Conservation (phyloP, 2,888 invertebrate genomes). For the Bhutanitis thaidina region DNA sequence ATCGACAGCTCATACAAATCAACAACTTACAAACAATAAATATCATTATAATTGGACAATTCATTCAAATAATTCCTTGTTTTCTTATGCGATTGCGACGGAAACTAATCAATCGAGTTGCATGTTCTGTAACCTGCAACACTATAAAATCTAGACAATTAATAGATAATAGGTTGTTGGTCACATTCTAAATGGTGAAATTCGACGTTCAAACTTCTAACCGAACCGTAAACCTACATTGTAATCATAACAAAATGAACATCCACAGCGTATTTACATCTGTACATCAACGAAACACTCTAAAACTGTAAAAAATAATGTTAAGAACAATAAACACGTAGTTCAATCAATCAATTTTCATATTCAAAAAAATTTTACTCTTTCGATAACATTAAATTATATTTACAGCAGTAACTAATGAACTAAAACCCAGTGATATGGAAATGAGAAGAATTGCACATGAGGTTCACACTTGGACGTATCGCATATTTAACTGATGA, state of each 20-base stretch:
- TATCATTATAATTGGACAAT: conserved; percentile 70
- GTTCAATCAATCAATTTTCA: conserved; percentile 62
- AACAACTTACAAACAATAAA: conserved; percentile 76
- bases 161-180: conserved; percentile 13
- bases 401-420: conserved; percentile 74
- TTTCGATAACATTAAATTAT: conserved; percentile 64
- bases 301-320: conserved; percentile 67
- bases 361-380: conserved; percentile 49
- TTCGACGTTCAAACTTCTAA: background rate
- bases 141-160: conserved; percentile 24
- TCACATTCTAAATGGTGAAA: conserved; percentile 2
- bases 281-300: conserved; percentile 76
- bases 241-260: conserved; percentile 45
- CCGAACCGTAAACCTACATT: conserved; percentile 31
- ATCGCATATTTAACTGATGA: conserved; percentile 55
- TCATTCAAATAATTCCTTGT: conserved; percentile 65
- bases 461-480: conserved; percentile 70
- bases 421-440: conserved; percentile 73
- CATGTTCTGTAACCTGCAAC: conserved; percentile 21
- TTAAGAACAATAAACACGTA: conserved; percentile 69
- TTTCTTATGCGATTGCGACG: conserved; percentile 43
- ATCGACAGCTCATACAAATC: conserved; percentile 65
- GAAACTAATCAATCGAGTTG: conserved; percentile 39
- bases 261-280: conserved; percentile 69
- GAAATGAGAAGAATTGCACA: conserved; percentile 78